Evolutionary conservation across 2,113 vertebrate genomes (phyloP).

Genomic region (Colaptes auratus): DNA sequence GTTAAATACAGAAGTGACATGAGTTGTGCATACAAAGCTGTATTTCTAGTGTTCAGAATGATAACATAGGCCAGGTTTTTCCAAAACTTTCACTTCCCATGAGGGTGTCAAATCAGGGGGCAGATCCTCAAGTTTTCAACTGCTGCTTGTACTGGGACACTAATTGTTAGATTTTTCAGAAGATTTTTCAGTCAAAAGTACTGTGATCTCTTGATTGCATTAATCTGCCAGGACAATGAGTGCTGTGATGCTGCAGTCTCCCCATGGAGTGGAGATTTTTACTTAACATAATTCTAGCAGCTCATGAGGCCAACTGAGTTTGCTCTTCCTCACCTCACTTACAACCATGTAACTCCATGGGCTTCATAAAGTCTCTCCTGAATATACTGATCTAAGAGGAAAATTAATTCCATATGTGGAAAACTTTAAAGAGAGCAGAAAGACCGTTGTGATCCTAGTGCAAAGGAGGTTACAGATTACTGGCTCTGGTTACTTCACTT

Average conservation of each 20-base stretch:
- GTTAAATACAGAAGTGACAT: conserved; percentile 51
- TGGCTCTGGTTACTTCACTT: neutral
- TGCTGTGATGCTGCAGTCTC: neutral
- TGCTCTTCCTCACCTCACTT: neutral
- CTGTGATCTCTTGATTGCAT: neutral
- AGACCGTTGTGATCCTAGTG: neutral
- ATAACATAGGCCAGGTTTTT: neutral
- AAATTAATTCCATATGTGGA: neutral
- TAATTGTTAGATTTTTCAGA: neutral
- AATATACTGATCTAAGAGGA: neutral
- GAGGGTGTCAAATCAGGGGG: neutral
- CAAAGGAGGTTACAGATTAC: neutral
- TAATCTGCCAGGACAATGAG: neutral
- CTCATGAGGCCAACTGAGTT: neutral
- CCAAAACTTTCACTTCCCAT: neutral
- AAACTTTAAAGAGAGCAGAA: neutral
- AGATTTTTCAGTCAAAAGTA: conserved; percentile 3
- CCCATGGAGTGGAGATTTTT: neutral
- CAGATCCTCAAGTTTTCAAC: conserved; percentile 9
- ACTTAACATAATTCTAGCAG: neutral
- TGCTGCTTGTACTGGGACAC: neutral
- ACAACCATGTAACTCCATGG: neutral
- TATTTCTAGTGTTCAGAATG: conserved; percentile 52
- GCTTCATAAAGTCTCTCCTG: neutral
- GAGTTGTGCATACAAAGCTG: neutral